Conservation (phyloP, 1,140 invertebrate genomes). For the Drosophila obscura region DNA sequence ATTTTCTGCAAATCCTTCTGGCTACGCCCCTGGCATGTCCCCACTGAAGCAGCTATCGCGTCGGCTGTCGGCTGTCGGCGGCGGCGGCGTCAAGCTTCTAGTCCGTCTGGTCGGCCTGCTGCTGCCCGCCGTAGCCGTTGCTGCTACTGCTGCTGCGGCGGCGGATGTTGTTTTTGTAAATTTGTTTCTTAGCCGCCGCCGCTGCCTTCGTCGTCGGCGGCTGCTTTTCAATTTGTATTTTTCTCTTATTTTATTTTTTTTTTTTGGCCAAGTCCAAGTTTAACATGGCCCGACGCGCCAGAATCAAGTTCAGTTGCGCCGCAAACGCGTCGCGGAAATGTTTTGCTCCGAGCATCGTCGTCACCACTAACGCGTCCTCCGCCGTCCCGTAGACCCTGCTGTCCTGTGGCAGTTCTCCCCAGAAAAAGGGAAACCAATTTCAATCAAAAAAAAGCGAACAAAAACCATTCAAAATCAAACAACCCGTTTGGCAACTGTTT, state of each 20-base stretch:
- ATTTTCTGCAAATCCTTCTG: neutral
- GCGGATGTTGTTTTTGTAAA: neutral
- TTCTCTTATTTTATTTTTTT: slow-evolving; percentile 34
- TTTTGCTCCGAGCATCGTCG: slow-evolving; percentile 59
- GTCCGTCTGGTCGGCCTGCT: slow-evolving; percentile 4
- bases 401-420: too few species aligned
- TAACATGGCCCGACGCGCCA: slow-evolving; percentile 75
- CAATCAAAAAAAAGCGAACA: neutral
- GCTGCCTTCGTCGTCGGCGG: slow-evolving; percentile 22
- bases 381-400: slow-evolving; percentile 4
- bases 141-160: slow-evolving; percentile 1
- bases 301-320: slow-evolving; percentile 83
- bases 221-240: slow-evolving; percentile 42
- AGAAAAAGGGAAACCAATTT: too few species aligned
- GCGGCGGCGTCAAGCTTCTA: slow-evolving; percentile 28
- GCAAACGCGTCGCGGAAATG: slow-evolving; percentile 81
- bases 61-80: slow-evolving; percentile 3
- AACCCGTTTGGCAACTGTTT: too few species aligned
- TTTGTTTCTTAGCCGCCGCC: too few species aligned
- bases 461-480: neutral
- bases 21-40: slow-evolving; percentile 13
- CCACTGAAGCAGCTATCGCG: slow-evolving; percentile 34
- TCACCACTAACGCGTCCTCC: slow-evolving; percentile 24
- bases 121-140: neutral
- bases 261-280: slow-evolving; percentile 82